Conservation (phyloP, 2,888 invertebrate genomes). For the Caenorhabditis drosophilae region DNA sequence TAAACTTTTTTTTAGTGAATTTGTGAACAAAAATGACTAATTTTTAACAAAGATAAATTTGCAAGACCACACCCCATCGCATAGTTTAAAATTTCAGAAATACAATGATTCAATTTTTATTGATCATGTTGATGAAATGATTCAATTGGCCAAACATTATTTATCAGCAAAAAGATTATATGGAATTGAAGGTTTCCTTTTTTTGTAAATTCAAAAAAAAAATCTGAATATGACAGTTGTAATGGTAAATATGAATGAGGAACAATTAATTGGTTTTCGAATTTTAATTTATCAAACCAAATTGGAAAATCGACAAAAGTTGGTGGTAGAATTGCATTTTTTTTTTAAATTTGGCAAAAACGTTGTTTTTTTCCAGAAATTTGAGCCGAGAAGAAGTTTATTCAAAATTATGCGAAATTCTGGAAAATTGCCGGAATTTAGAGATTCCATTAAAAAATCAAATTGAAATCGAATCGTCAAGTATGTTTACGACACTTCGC, state of each 20-base stretch:
- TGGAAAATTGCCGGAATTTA: slow-evolving; percentile 14
- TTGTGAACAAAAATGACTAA: too few relatives aligned
- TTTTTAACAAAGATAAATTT: too few relatives aligned
- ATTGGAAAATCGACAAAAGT: not conserved
- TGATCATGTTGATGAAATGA: slow-evolving; percentile 17
- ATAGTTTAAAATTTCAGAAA: too few relatives aligned
- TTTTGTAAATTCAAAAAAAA: not conserved
- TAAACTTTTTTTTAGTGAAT: too few relatives aligned
- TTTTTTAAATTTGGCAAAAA: slow-evolving; percentile 5
- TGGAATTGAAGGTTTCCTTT: slow-evolving; percentile 17
- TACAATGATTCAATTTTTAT: slow-evolving; percentile 3
- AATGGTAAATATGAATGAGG: slow-evolving; percentile 2
- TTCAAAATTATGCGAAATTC: slow-evolving; percentile 5
- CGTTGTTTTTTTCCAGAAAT: too few relatives aligned
- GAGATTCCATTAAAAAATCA: slow-evolving; percentile 6
- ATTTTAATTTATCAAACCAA: slow-evolving; percentile 8
- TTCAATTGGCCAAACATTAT: slow-evolving; percentile 11
- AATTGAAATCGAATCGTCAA: slow-evolving; percentile 9
- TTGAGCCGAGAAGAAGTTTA: slow-evolving; percentile 15
- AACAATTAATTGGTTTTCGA: slow-evolving; percentile 26
- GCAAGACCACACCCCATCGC: too few relatives aligned
- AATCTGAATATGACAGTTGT: not conserved
- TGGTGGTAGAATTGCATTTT: not conserved
- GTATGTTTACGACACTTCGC: too few relatives aligned
- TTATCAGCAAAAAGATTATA: slow-evolving; percentile 5